Evolutionary conservation across 1,140 invertebrate species (phyloP).

Genomic region (Stegodyphus mimosarum): DNA sequence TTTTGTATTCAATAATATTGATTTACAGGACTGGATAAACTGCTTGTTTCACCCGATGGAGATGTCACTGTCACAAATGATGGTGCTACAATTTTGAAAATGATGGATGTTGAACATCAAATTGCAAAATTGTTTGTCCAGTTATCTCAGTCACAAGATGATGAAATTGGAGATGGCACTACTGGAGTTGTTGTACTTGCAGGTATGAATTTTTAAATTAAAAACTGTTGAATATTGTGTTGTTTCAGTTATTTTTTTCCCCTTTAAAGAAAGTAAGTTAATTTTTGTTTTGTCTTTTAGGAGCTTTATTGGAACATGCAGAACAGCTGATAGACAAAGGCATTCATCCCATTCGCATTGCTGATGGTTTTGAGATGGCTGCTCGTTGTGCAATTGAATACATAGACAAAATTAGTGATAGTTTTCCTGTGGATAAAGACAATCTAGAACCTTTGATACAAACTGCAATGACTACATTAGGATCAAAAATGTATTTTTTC

Average conservation of each 20-base stretch:
- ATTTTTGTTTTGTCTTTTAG: conserved; percentile 68
- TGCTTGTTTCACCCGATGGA: conserved; percentile 97
- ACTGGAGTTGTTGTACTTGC: conserved; percentile 90
- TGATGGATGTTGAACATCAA: conserved; percentile 97
- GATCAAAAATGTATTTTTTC: conserved; percentile 96
- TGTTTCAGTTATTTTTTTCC: neutral
- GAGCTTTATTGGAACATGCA: conserved; percentile 95
- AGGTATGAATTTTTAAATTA: conserved; percentile 11
- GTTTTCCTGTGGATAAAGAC: conserved; percentile 85
- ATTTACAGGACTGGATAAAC: conserved; percentile 85
- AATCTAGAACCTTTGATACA: conserved; percentile 91
- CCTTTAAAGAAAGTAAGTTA: neutral
- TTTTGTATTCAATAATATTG: neutral
- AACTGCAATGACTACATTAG: conserved; percentile 97
- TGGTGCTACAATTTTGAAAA: conserved; percentile 98
- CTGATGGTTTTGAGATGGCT: conserved; percentile 98
- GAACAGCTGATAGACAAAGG: conserved; percentile 93
- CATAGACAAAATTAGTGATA: conserved; percentile 88
- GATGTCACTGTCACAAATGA: conserved; percentile 99
- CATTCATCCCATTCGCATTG: conserved; percentile 98
- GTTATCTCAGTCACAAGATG: conserved; percentile 97
- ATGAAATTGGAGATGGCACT: conserved; percentile 99
- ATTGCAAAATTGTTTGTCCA: conserved; percentile 99
- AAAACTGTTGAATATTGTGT: neutral
- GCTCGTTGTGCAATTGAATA: conserved; percentile 89